A percentile compares a stretch with the other conserved stretches of the same genome.
Evolutionary conservation across 2,888 invertebrate genomes (phyloP).

Genomic region (Hydraecia micacea): DNA sequence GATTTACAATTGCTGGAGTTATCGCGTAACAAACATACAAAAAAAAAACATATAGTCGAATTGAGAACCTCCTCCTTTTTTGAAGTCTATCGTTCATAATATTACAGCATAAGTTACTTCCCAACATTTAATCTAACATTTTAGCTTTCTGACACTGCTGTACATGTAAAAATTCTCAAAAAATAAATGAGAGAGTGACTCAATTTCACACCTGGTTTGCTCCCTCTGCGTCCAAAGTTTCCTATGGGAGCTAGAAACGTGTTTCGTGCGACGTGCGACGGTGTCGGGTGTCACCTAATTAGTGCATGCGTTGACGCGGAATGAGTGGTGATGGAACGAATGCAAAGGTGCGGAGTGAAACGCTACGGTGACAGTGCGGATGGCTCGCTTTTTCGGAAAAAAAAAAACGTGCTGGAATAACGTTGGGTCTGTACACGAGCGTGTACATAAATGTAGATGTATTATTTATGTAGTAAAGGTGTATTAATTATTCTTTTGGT

Average conservation of each 20-base stretch:
- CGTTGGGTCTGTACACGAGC: conserved; percentile 13
- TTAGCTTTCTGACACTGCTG: neutral
- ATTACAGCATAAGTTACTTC: neutral
- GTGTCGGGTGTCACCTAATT: conserved; percentile 87
- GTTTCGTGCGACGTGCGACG: conserved; percentile 69
- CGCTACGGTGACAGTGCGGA: conserved; percentile 59
- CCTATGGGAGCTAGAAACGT: conserved; percentile 80
- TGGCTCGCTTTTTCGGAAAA: conserved; percentile 37
- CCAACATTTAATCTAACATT: conserved; percentile 1
- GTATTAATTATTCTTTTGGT: conserved; percentile 17
- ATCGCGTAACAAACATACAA: too few relatives aligned
- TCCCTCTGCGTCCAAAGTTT: conserved; percentile 75
- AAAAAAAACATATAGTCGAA: too few relatives aligned
- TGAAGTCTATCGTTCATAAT: neutral
- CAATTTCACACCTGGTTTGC: conserved; percentile 85
- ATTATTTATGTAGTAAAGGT: neutral
- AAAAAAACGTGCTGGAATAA: conserved; percentile 28
- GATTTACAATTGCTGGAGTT: too few relatives aligned
- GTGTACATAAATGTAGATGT: conserved; percentile 4
- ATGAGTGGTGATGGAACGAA: conserved; percentile 80
- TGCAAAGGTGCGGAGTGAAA: conserved; percentile 80
- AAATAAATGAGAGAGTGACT: conserved; percentile 76
- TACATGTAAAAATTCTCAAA: conserved; percentile 49
- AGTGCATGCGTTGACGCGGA: conserved; percentile 87
- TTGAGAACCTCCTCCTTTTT: too few relatives aligned